Evolutionary conservation across 2,797 vertebrate species (phyloP).

Genomic region (Onychomys torridus): DNA sequence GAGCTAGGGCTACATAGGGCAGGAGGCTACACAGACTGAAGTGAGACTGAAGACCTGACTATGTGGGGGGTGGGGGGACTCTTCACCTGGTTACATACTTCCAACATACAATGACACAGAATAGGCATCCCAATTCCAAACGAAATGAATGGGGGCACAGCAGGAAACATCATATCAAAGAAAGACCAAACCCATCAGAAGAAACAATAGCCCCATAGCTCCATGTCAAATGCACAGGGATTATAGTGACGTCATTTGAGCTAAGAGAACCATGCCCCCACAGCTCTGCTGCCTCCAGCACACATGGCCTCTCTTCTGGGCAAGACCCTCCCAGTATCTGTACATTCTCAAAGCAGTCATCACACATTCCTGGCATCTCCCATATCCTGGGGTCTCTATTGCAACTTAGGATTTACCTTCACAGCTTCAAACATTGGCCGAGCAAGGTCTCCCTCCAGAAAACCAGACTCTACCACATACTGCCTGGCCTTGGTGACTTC

Average conservation of each 20-base stretch:
- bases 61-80: not conserved
- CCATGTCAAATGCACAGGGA: not conserved
- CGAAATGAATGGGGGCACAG: not conserved
- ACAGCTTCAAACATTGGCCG: not conserved
- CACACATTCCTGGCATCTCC: not conserved
- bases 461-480: too few species aligned
- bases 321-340: not conserved
- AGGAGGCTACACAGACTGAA: not conserved
- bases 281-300: not conserved
- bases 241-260: not conserved
- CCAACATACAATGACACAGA: not conserved
- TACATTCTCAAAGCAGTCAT: not conserved
- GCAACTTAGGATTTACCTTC: not conserved
- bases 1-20: too few species aligned
- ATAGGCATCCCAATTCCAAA: not conserved
- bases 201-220: not conserved
- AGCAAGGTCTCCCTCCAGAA: not conserved
- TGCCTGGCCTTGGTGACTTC: not conserved
- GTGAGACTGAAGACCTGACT: not conserved
- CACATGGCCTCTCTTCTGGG: not conserved
- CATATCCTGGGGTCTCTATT: not conserved
- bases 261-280: not conserved
- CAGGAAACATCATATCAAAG: not conserved
- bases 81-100: not conserved
- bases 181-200: not conserved